A percentile compares a stretch with the other conserved stretches of the same genome.
Conservation (phyloP, 1,140 invertebrate genomes). For the Lucilia cuprina region DNA sequence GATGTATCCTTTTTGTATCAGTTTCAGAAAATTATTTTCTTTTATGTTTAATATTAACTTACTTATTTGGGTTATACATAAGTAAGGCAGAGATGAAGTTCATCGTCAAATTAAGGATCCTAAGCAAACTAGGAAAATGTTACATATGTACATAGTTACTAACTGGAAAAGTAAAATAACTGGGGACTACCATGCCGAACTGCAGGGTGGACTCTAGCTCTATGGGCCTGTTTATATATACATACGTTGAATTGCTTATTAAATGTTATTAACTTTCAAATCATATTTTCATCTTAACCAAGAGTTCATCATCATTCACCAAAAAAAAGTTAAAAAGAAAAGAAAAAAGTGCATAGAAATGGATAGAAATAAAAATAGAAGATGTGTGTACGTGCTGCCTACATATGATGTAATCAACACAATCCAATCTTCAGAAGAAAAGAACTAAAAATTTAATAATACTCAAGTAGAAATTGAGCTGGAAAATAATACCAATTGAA, state of each 20-base stretch:
- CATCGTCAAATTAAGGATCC: too few relatives aligned
- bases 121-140: too few relatives aligned
- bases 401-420: conserved; percentile 21
- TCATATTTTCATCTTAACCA: conserved; percentile 26
- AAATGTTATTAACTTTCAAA: conserved; percentile 32
- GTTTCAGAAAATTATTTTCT: too few relatives aligned
- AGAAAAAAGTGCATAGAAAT: not conserved
- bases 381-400: conserved; percentile 24
- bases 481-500: not conserved
- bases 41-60: too few relatives aligned
- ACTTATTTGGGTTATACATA: too few relatives aligned
- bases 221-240: not conserved
- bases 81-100: too few relatives aligned
- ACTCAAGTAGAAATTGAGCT: not conserved
- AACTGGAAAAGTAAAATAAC: too few relatives aligned
- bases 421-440: not conserved
- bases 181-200: too few relatives aligned
- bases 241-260: conserved; percentile 12
- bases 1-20: too few relatives aligned
- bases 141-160: too few relatives aligned
- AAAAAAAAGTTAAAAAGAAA: not conserved
- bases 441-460: not conserved
- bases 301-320: conserved; percentile 13
- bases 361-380: conserved; percentile 14
- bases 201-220: too few relatives aligned